A percentile compares a stretch with the other conserved stretches of the same genome.
phyloP scores from a whole-genome alignment of 2,888 invertebrate species.

The Beris chalybata region DNA sequence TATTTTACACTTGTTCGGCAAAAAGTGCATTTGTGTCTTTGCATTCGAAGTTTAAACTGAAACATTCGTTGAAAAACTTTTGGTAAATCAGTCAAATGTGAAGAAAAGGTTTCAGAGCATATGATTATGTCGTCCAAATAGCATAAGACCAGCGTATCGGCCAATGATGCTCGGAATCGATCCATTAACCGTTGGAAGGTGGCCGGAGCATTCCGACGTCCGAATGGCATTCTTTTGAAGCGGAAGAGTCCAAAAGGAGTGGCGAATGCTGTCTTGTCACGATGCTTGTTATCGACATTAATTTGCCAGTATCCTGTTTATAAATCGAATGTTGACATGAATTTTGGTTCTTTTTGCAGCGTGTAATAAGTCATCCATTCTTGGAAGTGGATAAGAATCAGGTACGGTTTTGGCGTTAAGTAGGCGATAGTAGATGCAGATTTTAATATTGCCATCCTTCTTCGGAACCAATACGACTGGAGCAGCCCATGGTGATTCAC shows the following conservation, averaged over 20 bases:
- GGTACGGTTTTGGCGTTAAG: too few species aligned
- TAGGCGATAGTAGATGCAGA: too few species aligned
- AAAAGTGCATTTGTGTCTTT: constrained; percentile 19
- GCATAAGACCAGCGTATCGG: not conserved
- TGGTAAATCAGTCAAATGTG: constrained; percentile 44
- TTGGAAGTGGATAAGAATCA: too few species aligned
- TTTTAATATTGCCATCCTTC: too few species aligned
- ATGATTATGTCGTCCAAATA: constrained; percentile 47
- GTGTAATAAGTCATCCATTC: not conserved
- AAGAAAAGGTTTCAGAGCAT: constrained; percentile 42
- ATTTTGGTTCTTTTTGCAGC: constrained; percentile 1
- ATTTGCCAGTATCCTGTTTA: constrained; percentile 39
- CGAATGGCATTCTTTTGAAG: not conserved
- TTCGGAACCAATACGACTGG: too few species aligned
- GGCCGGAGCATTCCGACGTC: not conserved
- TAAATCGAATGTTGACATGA: constrained; percentile 37
- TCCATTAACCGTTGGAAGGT: not conserved
- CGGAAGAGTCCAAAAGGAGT: not conserved
- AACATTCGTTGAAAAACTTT: constrained; percentile 34
- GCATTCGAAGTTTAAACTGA: too few species aligned
- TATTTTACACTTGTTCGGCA: constrained; percentile 33
- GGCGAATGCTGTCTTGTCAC: not conserved
- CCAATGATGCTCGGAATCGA: not conserved
- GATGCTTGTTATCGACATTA: constrained; percentile 8
- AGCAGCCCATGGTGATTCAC: too few species aligned